These are phyloP conservation scores for Drosophila simulans DNA, from an alignment of 1,140 invertebrate genomes.

Conservation along the genomic window DNA sequence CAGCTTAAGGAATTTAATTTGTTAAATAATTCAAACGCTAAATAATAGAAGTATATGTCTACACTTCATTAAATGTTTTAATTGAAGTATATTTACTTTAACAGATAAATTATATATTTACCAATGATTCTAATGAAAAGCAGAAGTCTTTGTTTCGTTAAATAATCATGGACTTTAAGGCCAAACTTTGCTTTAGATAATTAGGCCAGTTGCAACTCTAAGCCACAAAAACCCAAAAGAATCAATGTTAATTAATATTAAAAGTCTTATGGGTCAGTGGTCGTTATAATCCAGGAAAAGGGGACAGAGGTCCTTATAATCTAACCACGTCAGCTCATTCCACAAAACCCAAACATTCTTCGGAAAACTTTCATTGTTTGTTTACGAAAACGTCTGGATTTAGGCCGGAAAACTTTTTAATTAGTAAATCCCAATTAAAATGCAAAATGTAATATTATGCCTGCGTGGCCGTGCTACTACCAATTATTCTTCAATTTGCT, in stretches of 20 bases:
- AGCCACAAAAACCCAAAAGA: not conserved
- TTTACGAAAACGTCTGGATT: slow-evolving; percentile 14
- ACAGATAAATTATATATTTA: not conserved
- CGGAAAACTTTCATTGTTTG: slow-evolving; percentile 28
- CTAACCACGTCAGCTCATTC: slow-evolving; percentile 17
- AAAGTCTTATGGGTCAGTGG: slow-evolving; percentile 15
- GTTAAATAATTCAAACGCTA: not conserved
- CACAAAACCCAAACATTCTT: not conserved
- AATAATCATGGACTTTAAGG: not conserved
- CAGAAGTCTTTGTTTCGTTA: too few relatives aligned
- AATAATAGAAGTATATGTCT: not conserved
- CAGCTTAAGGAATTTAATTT: not conserved
- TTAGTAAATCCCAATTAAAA: slow-evolving; percentile 79
- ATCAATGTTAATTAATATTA: slow-evolving; percentile 14
- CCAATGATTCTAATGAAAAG: too few relatives aligned
- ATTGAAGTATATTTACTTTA: not conserved
- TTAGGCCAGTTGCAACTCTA: not conserved
- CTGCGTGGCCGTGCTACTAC: slow-evolving; percentile 14
- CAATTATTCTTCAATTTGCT: slow-evolving; percentile 76
- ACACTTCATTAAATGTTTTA: not conserved
- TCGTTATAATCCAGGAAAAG: slow-evolving; percentile 14
- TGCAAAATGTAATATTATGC: slow-evolving; percentile 70
- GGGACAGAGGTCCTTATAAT: slow-evolving; percentile 29
- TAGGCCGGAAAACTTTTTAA: slow-evolving; percentile 65
- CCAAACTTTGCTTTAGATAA: not conserved